Base-by-base conservation (phyloP, 2,797 vertebrate genomes). In the Tympanoctomys barrerae region DNA sequence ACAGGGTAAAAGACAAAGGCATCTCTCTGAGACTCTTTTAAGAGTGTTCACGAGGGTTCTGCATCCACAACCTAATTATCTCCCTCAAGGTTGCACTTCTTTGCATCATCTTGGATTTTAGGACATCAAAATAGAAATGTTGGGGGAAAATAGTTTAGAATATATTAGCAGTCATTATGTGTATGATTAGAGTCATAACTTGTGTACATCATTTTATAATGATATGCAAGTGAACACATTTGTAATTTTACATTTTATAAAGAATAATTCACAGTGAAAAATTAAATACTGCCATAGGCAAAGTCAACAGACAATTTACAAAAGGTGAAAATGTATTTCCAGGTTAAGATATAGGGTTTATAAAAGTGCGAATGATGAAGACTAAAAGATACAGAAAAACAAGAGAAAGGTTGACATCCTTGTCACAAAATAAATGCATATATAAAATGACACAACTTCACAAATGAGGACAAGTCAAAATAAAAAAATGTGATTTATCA, bases 391-490 rank as follows among this genome's bases (percentile, higher is more conserved):
- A 49, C 52, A 4, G 1, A 89, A 19, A 54, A 78, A 82, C 9
- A 3, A 4, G 8, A 28, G 49, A 75, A 90, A 64, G 13, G 49
- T 66, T 42, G 66, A 26, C 10, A 61, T 24, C 68, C 5, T 77
- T 57, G 7, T 79, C n/a, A 39, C 0, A 70, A 9, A 68, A 73
- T 87, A 66, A 71, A 39, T 77, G 26, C 1, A 94, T 83, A 2
- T 92, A 57, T 59, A 84, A 83, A 33, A 85, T 31, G 7, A 46
- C 8, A 54, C 39, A 54, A 68, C 22, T 62, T 62, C 71, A 39
- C 36, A 66, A 64, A 22, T n/a, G 11, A 85, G 33, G 78, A 14
- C 94, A 94, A 92, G 39, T 80, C 26, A 66, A 94, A 93, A 42
- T 78, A 61, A 80, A 90, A 80, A 90, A 39, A 11, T 70, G 26